Evolutionary conservation across 2,797 vertebrate species (phyloP), one percentile per base, ranked within the genome.

Genomic region (Benthosema pterotum): DNA sequence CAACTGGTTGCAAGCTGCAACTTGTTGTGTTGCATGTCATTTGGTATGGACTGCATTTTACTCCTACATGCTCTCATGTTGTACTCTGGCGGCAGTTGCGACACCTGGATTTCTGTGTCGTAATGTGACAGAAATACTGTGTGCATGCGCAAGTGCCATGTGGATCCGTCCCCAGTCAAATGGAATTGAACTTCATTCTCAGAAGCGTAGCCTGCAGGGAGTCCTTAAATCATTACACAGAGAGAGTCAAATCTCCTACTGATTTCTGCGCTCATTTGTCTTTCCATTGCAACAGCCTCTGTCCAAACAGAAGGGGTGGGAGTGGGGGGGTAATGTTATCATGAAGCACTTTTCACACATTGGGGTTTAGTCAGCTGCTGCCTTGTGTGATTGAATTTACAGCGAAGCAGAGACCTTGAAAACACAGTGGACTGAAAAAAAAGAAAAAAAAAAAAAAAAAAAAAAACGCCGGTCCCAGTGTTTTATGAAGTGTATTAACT

Each of bases 401-500:
- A 82, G 72, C 60, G 65, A 38, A 74, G 79, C 66, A 65, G 60
- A 81, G 57, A 65, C 57, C 51, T 83, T 81, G 73, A 83, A 78
- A 70, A 78, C 78, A 71, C 60, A 63, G 62, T 73, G 71, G 78
- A 77, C 78, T 74, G 65, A 57, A 38, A 83, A 83, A 76, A 67
- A 72, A n/a, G n/a, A n/a, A n/a, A n/a, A n/a, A n/a, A n/a, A n/a
- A n/a, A n/a, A n/a, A n/a, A n/a, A n/a, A n/a, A n/a, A n/a, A n/a
- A n/a, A n/a, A n/a, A n/a, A n/a, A n/a, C n/a, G n/a, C 64, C 64
- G 77, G 78, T 82, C 75, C 65, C n/a, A n/a, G n/a, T 74, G 67
- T 65, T 88, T 87, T 78, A 87, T 87, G 71, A 82, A 87, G 68
- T 80, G 60, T 72, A 74, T 87, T 82, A 79, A 75, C 78, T 78